Percentiles rank a stretch among this genome's conserved stretches.
phyloP scores from a whole-genome alignment of 2,888 invertebrate species.

The Scrobipalpa atriplicella region DNA sequence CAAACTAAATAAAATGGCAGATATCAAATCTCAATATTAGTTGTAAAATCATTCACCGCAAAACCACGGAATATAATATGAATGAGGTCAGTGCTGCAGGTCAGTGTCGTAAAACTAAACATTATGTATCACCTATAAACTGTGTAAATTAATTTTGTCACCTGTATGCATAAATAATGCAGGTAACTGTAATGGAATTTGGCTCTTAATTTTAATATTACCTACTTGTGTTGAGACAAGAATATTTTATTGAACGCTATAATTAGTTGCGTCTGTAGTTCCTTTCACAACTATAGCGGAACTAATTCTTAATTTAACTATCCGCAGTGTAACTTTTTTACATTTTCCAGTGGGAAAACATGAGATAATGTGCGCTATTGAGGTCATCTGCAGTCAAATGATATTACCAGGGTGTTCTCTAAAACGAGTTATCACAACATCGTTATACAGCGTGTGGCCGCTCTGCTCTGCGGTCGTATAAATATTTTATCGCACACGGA shows the following conservation, averaged over 20 bases:
- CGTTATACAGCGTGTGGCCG: slow-evolving; percentile 40
- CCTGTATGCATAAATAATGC: no score
- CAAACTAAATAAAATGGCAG: no score
- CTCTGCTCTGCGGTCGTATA: slow-evolving; percentile 54
- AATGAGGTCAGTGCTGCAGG: slow-evolving; percentile 1
- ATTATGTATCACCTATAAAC: not conserved
- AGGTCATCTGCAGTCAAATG: slow-evolving; percentile 9
- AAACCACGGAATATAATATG: slow-evolving; percentile 1
- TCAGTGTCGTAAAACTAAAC: not conserved
- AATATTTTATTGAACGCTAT: no score
- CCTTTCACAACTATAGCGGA: no score
- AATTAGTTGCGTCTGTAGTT: no score
- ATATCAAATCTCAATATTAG: no score
- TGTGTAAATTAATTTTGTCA: not conserved
- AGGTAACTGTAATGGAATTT: no score
- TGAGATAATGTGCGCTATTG: not conserved
- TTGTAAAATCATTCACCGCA: not conserved
- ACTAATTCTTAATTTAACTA: no score
- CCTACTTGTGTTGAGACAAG: no score
- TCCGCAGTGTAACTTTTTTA: no score
- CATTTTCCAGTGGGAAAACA: not conserved
- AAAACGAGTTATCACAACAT: slow-evolving; percentile 49
- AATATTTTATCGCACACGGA: slow-evolving; percentile 64
- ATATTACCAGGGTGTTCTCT: slow-evolving; percentile 22
- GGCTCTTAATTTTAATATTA: no score